Evolutionary conservation across 1,140 invertebrate genomes (phyloP), one percentile per base, ranked within the genome.

Genomic region (Drosophila gunungcola): DNA sequence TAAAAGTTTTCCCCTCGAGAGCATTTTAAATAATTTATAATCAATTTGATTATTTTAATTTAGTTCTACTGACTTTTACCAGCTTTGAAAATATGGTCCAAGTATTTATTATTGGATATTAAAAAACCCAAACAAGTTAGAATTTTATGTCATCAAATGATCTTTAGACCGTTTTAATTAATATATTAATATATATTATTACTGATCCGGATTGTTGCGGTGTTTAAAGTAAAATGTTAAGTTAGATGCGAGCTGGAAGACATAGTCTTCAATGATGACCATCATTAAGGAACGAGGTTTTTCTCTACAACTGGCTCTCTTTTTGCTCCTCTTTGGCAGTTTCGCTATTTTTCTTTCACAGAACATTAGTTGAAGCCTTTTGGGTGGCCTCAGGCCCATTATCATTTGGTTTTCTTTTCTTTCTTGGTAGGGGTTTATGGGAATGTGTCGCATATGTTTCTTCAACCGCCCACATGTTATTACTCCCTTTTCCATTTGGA

Each of bases 371-470:
- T 16, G 27, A 68, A 21, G 41, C n/a, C 36, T 43, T 56, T 67
- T 54, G 48, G 62, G n/a, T 54, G 48, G 27, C 21, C 48, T 45
- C 61, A 36, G 53, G 51, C 32, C 51, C 69, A 74, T 78, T 79
- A 78, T 83, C 78, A 80, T 80, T 80, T 29, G 76, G 78, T 25
- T 67, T 65, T 65, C 56, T 81, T 63, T 62, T 57, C 41, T 63
- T 25, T 12, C 34, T 34, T 4, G 25, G 39, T 6, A 29, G 52
- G 21, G 64, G 57, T 67, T 86, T 73, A 63, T 88, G 62, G 79
- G 78, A 88, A 73, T 88, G 69, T 79, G 70, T 69, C 79, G 62
- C 82, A 88, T 79, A 82, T 86, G 79, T 52, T 58, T 45, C 7
- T 6, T 11, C 13, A 32, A 6, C 16, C 61, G 16, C 25, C 21